Base-by-base conservation (phyloP, 2,888 invertebrate genomes). In the Heliothis peltigera region DNA sequence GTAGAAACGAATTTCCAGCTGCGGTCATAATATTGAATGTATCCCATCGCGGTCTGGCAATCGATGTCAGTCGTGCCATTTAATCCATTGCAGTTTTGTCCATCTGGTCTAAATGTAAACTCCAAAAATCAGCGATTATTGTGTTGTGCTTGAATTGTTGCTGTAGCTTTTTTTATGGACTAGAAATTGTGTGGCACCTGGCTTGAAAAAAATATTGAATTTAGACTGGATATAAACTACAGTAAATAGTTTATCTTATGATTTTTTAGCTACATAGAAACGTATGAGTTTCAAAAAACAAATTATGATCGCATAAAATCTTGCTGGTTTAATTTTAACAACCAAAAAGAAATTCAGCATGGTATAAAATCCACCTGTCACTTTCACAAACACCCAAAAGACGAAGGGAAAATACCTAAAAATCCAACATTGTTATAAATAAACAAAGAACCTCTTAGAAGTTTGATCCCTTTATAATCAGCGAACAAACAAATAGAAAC, bases 401-500 rank as follows among this genome's bases (percentile, higher is more conserved):
- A 62, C 60, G n/a, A 55, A 19, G 35, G 53, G 49, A 52, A 64
- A 53, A 49, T 64, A 57, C 44, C 35, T 43, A 51, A 67, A 48
- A 63, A 58, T 61, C 21, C 60, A 35, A 56, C 64, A 35, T 64
- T 61, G 68, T 69, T 52, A 75, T 75, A 71, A 61, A 67, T 51
- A 71, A 63, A 71, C 77, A 74, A 69, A 70, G 67, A 58, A 58
- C 54, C 42, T 67, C 59, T 65, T 64, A 66, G 25, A 77, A 75
- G 61, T 75, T 77, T 53, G 55, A 77, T 78, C 64, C 55, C 43
- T 73, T 64, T 68, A 68, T 69, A 75, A 72, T 72, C 59, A 68
- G 66, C 57, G 51, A 52, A 70, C 76, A 79, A 74, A 79, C 78
- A 75, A 73, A 75, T 66, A 67, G 63, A 67, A 76, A 74, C 70